phyloP scores from a whole-genome alignment of 2,797 vertebrate genomes.

The Jordanella pulchra region DNA sequence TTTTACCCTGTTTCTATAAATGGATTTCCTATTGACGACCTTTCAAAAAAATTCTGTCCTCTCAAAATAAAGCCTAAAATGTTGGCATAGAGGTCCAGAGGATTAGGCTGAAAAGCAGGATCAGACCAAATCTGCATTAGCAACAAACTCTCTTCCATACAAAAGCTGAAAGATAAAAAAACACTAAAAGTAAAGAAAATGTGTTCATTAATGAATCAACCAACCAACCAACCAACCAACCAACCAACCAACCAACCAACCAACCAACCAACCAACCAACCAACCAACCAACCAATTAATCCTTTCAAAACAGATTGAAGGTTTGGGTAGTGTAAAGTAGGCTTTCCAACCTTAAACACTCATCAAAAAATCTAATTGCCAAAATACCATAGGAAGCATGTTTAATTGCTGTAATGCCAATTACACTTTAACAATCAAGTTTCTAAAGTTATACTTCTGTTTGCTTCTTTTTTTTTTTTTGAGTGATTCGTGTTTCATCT shows the following conservation, averaged over 20 bases:
- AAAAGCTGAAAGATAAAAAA: background rate
- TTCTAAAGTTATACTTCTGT: background rate
- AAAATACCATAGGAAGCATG: background rate
- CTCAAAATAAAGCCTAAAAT: background rate
- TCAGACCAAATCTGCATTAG: background rate
- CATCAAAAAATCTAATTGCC: background rate
- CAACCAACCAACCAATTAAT: no score
- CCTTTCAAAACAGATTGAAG: background rate
- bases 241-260: no score
- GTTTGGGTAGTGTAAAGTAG: background rate
- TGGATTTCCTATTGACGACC: conserved; percentile 3
- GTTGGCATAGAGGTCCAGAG: background rate
- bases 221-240: no score
- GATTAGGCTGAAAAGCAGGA: background rate
- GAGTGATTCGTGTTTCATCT: background rate
- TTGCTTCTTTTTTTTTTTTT: background rate
- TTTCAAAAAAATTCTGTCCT: background rate
- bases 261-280: no score
- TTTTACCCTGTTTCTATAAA: background rate
- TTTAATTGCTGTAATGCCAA: background rate
- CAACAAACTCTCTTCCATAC: background rate
- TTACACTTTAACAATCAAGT: background rate
- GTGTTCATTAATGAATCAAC: background rate
- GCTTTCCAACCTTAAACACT: background rate
- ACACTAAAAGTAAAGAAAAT: background rate